Evolutionary conservation across 2,888 invertebrate genomes (phyloP).

Genomic region (Dryobotodes eremita): DNA sequence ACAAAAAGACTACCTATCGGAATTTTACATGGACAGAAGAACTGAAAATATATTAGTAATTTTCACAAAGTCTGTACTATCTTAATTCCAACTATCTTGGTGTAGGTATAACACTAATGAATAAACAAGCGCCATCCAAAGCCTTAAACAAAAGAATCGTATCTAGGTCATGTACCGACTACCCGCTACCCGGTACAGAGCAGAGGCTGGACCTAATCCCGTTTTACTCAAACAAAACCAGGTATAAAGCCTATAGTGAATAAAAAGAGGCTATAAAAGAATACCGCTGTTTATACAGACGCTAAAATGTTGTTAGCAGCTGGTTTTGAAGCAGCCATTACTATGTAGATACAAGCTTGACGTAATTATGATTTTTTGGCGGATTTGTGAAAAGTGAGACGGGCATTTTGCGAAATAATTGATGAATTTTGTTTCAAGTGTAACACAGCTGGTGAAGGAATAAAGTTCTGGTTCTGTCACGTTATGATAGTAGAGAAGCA

Average conservation of each 20-base stretch:
- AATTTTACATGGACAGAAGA: background rate
- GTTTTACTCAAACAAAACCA: conserved; percentile 46
- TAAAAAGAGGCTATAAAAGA: conserved; percentile 27
- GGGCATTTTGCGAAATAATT: background rate
- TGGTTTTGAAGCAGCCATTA: conserved; percentile 26
- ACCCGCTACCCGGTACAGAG: background rate
- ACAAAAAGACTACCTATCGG: background rate
- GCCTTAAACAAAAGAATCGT: conserved; percentile 36
- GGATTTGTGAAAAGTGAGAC: background rate
- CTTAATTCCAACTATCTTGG: conserved; percentile 7
- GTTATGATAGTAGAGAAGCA: background rate
- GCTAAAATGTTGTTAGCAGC: conserved; percentile 20
- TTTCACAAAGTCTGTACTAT: background rate
- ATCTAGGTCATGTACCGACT: conserved; percentile 41
- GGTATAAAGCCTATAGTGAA: conserved; percentile 46
- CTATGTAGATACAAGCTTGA: conserved; percentile 3
- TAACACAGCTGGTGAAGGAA: background rate
- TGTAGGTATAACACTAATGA: conserved; percentile 33
- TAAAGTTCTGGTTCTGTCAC: background rate
- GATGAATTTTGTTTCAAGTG: background rate
- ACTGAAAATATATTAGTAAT: background rate
- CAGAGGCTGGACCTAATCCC: conserved; percentile 37
- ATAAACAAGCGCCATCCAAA: conserved; percentile 32
- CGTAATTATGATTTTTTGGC: background rate
- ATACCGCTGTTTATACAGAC: conserved; percentile 15